Conservation (phyloP, 2,113 vertebrate genomes). For the Choloepus hoffmanni region DNA sequence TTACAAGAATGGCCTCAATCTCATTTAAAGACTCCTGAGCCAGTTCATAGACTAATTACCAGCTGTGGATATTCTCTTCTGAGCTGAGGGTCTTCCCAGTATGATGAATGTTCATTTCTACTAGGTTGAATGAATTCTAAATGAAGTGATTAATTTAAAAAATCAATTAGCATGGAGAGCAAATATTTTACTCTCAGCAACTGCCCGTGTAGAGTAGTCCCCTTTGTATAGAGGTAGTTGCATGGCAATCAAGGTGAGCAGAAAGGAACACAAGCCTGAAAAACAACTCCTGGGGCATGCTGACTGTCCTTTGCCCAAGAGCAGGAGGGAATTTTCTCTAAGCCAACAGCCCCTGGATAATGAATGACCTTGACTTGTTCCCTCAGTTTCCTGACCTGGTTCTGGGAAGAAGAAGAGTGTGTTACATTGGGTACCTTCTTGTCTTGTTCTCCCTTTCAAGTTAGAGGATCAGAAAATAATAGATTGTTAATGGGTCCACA, state of each 20-base stretch:
- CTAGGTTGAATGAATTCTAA: conserved; percentile 76
- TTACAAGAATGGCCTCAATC: conserved; percentile 63
- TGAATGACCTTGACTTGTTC: conserved; percentile 4
- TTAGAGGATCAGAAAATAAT: conserved; percentile 39
- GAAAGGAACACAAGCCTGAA: neutral
- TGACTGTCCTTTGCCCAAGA: conserved; percentile 26
- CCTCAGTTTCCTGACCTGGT: conserved; percentile 23
- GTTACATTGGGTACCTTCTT: neutral
- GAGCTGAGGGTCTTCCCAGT: conserved; percentile 57
- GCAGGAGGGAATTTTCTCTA: conserved; percentile 28
- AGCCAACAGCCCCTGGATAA: conserved; percentile 11
- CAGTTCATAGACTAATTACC: conserved; percentile 74
- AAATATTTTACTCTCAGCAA: conserved; percentile 63
- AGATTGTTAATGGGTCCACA: neutral
- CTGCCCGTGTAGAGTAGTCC: conserved; percentile 33
- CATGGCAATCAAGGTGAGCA: conserved; percentile 4
- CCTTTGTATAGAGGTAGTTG: neutral
- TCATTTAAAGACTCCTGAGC: conserved; percentile 66
- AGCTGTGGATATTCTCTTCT: conserved; percentile 51
- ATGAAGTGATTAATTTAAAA: conserved; percentile 79
- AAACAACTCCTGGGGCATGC: neutral
- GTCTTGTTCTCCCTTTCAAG: conserved; percentile 11
- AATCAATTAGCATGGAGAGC: conserved; percentile 74
- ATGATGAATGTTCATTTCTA: conserved; percentile 70
- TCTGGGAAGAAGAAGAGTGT: neutral